phyloP scores from a whole-genome alignment of 2,888 invertebrate genomes.

The Graphium colonna region DNA sequence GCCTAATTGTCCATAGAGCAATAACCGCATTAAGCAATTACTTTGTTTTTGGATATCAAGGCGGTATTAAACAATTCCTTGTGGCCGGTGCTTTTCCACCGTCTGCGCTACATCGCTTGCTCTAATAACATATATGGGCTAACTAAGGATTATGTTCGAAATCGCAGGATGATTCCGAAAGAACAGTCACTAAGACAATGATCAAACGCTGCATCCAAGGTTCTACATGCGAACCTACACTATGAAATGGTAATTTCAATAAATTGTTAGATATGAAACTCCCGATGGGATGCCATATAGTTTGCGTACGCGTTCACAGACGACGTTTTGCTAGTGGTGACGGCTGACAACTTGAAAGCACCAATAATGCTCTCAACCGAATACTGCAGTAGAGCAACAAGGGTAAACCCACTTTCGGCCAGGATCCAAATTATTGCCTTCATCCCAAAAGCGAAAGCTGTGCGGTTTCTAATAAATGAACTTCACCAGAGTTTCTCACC shows the following conservation, averaged over 20 bases:
- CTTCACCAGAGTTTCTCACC: background rate
- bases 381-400: background rate
- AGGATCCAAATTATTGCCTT: background rate
- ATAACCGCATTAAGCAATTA: no score
- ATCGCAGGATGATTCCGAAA: background rate
- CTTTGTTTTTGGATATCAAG: constrained; percentile 25
- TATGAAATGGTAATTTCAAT: background rate
- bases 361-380: background rate
- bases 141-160: background rate
- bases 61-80: background rate
- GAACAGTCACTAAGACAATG: constrained; percentile 2
- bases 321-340: background rate
- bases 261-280: background rate
- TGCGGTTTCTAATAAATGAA: background rate
- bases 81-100: background rate
- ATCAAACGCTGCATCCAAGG: background rate
- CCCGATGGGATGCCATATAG: background rate
- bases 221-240: background rate
- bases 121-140: constrained; percentile 2
- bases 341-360: background rate
- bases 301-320: background rate
- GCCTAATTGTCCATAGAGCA: no score
- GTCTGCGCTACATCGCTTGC: background rate
- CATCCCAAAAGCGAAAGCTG: background rate
- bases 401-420: background rate